Percentiles rank a stretch among this genome's conserved stretches.
phyloP scores from a whole-genome alignment of 2,113 vertebrate species.

The Neopipo cinnamomea region DNA sequence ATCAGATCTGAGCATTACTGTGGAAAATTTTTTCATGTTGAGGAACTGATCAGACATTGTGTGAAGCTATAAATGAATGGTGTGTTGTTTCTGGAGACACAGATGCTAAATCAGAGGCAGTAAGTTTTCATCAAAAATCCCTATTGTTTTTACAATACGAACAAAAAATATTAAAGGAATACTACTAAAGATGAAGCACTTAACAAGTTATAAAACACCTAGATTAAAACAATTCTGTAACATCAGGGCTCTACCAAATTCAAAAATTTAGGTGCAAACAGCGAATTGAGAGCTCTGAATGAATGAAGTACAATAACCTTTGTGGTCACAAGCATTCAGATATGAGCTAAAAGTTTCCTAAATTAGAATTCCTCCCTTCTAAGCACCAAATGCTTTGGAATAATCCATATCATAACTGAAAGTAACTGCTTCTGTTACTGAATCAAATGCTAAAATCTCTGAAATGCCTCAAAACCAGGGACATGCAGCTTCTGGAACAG shows the following conservation, averaged over 20 bases:
- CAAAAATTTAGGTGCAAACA: not conserved
- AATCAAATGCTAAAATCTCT: not conserved
- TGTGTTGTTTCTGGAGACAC: not conserved
- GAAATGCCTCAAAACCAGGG: not conserved
- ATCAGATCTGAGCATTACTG: not conserved
- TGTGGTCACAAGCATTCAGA: not conserved
- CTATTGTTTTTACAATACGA: not conserved
- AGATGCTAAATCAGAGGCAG: not conserved
- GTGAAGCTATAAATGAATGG: not conserved
- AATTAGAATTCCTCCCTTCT: not conserved
- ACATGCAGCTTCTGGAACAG: not conserved
- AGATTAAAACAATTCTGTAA: not conserved
- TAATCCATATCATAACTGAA: not conserved
- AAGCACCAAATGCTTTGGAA: not conserved
- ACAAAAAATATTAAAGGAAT: not conserved
- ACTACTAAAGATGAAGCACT: not conserved
- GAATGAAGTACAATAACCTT: not conserved
- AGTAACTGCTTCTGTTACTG: not conserved
- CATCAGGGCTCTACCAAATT: not conserved
- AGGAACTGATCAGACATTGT: not conserved
- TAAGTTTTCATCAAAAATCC: not conserved
- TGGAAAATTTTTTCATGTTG: not conserved
- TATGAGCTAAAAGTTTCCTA: not conserved
- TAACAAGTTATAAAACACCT: not conserved
- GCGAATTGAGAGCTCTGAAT: not conserved